Evolutionary conservation across 2,113 vertebrate genomes (phyloP).

Genomic region (Phaetusa simplex): DNA sequence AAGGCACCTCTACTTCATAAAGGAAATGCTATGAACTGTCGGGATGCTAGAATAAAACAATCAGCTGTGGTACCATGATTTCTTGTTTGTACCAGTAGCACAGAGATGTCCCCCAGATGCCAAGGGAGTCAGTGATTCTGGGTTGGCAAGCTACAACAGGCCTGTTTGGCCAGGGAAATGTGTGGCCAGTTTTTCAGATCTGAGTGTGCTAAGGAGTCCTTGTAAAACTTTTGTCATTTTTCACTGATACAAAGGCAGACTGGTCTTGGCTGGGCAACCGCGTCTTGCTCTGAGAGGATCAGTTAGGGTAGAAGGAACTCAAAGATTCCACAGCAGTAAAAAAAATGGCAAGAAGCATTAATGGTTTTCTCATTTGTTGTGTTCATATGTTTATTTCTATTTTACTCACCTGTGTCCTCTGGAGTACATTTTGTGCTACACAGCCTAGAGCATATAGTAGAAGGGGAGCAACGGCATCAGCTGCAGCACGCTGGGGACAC

Average conservation of each 20-base stretch:
- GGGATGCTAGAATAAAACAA: background rate
- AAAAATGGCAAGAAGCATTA: background rate
- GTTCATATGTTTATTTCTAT: background rate
- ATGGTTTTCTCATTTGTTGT: slow-evolving; percentile 2
- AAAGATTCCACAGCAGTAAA: background rate
- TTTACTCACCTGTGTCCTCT: slow-evolving; percentile 13
- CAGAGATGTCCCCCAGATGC: background rate
- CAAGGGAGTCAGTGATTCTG: background rate
- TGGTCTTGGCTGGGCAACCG: background rate
- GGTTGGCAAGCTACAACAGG: background rate
- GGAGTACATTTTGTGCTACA: background rate
- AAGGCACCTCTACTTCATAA: background rate
- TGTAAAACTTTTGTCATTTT: background rate
- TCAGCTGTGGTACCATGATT: background rate
- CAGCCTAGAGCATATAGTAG: background rate
- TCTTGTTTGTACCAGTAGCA: background rate
- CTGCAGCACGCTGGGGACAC: background rate
- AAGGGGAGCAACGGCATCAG: background rate
- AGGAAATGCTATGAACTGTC: background rate
- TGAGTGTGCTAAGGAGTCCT: background rate
- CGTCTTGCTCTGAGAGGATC: background rate
- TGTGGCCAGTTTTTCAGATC: background rate
- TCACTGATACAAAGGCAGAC: background rate
- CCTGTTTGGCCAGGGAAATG: background rate
- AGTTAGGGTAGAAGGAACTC: background rate